Base-by-base conservation (phyloP, 2,113 vertebrate species). In the Sturnira hondurensis region DNA sequence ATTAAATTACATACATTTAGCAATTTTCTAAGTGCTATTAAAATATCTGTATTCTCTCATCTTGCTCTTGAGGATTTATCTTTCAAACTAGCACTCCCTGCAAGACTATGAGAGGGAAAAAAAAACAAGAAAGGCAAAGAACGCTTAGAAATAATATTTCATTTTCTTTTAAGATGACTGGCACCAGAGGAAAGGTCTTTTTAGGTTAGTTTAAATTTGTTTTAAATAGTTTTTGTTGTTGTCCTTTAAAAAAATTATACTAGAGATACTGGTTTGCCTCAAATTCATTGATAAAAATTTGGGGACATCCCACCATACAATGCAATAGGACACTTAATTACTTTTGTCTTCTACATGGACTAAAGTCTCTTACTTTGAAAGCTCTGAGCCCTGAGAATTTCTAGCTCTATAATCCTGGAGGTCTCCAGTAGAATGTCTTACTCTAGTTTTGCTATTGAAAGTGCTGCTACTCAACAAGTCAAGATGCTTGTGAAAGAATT, bases 1-100 rank as follows among this genome's bases (percentile, higher is more conserved):
- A 91, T 96, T 93, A 93, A 93, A 96, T 96, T 96, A 95, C 78
- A 93, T 65, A 96, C 56, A 96, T 94, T 94, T 96, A 94, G 43
- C 78, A 97, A 94, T 97, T 97, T 97, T 56, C 71, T 93, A 86
- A 94, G 89, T 97, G 83, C 63, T 89, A 86, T 89, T 88, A 92
- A 97, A 96, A 94, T 86, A 93, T 56, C 89, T 56, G 36, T 47
- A 61, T 70, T 61, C 36, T 91, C 43, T 86, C 63, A 84, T 74
- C 50, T 95, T 86, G 58, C 63, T 89, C 82, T 58, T 71, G 54
- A 97, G 95, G 82, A 56, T 91, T 91, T 94, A 50, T 83, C 91
- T 89, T 87, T 92, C 81, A 78, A 76, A 41, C 33, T 93, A 74
- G 14, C 36, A 85, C 36, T 65, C 91, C 50, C 50, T 89, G 12